Conservation (phyloP, 2,113 vertebrate genomes). For the Speoplatyrhinus poulsoni region DNA sequence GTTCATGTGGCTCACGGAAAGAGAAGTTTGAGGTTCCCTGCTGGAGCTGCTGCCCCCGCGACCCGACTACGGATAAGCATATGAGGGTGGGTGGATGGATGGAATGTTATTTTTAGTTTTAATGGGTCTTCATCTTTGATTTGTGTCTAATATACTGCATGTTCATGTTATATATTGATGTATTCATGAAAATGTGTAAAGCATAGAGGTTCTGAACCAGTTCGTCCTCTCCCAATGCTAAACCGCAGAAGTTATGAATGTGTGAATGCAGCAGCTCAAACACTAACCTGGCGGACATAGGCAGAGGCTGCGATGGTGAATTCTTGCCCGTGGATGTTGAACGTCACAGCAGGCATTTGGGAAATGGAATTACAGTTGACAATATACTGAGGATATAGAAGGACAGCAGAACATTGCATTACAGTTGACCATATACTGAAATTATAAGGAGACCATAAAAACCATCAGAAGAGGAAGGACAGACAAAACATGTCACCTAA, state of each 20-base stretch:
- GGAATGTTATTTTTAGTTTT: no score
- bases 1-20: no score
- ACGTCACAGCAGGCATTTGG: conserved; percentile 52
- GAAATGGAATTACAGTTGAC: conserved; percentile 54
- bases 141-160: no score
- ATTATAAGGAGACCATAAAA: background rate
- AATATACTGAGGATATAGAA: conserved; percentile 26
- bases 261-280: background rate
- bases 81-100: no score
- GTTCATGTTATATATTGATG: no score
- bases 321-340: conserved; percentile 54
- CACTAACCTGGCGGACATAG: conserved; percentile 53
- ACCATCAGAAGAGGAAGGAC: background rate
- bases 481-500: background rate
- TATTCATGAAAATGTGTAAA: no score
- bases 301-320: conserved; percentile 54
- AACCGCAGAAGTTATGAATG: background rate
- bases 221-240: no score
- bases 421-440: conserved; percentile 55
- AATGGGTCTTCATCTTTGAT: no score
- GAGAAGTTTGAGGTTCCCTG: no score
- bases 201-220: no score
- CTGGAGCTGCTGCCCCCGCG: no score
- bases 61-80: no score
- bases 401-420: background rate